Evolutionary conservation across 2,113 vertebrate species (phyloP).

Genomic region (Reinhardtius hippoglossoides): DNA sequence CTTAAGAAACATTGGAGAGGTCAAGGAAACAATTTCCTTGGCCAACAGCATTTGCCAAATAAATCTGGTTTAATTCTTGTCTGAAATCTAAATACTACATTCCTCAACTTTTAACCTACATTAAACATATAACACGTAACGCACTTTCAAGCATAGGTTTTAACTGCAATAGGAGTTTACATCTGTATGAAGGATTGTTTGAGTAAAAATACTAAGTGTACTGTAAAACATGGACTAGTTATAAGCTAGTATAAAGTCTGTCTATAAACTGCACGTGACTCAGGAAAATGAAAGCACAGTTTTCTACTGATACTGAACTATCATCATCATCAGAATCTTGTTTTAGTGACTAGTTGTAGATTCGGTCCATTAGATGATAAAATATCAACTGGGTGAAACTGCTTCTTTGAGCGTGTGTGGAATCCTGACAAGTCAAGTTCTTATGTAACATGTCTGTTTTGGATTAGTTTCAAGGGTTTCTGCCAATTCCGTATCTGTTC

Average conservation of each 20-base stretch:
- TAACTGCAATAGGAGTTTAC: no score
- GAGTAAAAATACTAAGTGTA: neutral
- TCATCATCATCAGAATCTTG: no score
- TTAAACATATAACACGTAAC: no score
- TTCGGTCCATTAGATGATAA: neutral
- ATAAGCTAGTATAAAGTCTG: neutral
- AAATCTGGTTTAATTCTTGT: no score
- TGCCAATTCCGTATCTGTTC: slow-evolving; percentile 17
- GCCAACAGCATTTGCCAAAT: no score
- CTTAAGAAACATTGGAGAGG: neutral
- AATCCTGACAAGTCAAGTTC: neutral
- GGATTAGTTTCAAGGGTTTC: slow-evolving; percentile 10
- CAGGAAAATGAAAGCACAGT: neutral
- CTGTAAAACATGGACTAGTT: neutral
- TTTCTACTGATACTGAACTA: no score
- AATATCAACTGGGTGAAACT: neutral
- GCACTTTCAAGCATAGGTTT: no score
- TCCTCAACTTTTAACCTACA: no score
- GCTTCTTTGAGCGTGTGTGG: neutral
- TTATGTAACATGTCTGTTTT: slow-evolving; percentile 19
- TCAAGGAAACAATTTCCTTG: no score
- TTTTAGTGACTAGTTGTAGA: neutral
- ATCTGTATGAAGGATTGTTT: no score
- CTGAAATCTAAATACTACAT: no score
- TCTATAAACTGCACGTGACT: neutral